Evolutionary conservation across 2,888 invertebrate genomes (phyloP), one percentile per base, ranked within the genome.

Genomic region (Drosophila suboccidentalis): DNA sequence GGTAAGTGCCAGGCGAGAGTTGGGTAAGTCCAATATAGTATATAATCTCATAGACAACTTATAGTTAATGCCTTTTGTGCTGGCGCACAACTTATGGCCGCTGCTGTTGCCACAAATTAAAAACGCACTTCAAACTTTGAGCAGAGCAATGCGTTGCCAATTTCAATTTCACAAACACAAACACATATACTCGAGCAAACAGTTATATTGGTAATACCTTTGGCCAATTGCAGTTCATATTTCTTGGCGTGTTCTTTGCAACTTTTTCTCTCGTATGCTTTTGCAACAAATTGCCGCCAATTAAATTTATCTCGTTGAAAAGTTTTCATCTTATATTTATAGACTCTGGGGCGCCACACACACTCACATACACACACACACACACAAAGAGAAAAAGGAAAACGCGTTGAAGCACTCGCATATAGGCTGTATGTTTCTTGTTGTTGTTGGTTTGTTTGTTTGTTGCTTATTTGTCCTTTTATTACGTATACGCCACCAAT

Each of bases 251-350:
- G 82, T 87, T 89, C 77, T 79, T 81, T 59, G 61, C 51, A 82
- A 84, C 71, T 85, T 87, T 74, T 70, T 71, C 66, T 63, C 58
- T 74, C 75, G 68, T 69, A 74, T 81, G 83, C 79, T 80, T 88
- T 88, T 69, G 86, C 87, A 81, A 82, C 89, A 90, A 90, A 90
- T 89, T 90, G 89, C 90, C 87, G 76, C 89, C 90, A 90, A 90
- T 90, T 90, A 90, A 90, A 90, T 90, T 90, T 90, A 90, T 90
- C 90, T 90, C 82, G 85, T 89, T 86, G 87, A 80, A 90, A 90
- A 90, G 78, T 90, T 90, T 90, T 83, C 85, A 87, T 88, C 87
- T 80, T 81, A 82, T 89, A 90, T 90, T 90, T 89, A 90, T 91
- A 87, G 78, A 82, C 85, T 87, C 54, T 54, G 50, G 29, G 67